These are phyloP conservation scores for Meteorus colon DNA, from an alignment of 2,888 invertebrate genomes.

Conservation along the genomic window DNA sequence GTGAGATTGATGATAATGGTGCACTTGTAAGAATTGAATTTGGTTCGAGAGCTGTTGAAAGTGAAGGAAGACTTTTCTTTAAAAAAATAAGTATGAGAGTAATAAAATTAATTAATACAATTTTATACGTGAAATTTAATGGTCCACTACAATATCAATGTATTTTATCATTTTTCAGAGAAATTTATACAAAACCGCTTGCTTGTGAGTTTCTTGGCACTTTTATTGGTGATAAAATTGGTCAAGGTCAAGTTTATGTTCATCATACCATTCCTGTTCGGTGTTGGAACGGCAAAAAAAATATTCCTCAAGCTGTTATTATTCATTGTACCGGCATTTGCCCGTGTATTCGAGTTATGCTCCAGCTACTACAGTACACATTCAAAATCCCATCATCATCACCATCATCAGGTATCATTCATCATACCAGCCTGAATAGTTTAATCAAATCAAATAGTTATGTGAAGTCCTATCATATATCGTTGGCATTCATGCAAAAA, in stretches of 20 bases:
- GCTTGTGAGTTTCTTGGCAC: slow-evolving; percentile 83
- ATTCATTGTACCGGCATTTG: slow-evolving; percentile 87
- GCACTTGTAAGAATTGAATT: slow-evolving; percentile 84
- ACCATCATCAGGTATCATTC: slow-evolving; percentile 78
- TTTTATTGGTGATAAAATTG: slow-evolving; percentile 85
- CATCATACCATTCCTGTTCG: slow-evolving; percentile 85
- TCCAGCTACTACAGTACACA: slow-evolving; percentile 86
- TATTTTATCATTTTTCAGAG: slow-evolving; percentile 76
- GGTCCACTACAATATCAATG: neutral
- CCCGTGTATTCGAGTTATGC: slow-evolving; percentile 89
- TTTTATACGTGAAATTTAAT: neutral
- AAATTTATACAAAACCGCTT: slow-evolving; percentile 86
- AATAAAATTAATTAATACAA: neutral
- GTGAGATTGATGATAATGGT: slow-evolving; percentile 82
- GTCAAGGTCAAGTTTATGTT: slow-evolving; percentile 87
- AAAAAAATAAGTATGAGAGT: slow-evolving; percentile 81
- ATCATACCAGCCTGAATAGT: neutral
- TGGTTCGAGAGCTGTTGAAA: slow-evolving; percentile 72
- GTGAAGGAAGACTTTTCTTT: slow-evolving; percentile 79
- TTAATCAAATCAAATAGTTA: neutral
- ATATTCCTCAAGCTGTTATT: slow-evolving; percentile 85
- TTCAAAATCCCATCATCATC: slow-evolving; percentile 86
- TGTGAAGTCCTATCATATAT: neutral
- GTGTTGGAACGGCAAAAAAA: slow-evolving; percentile 89
- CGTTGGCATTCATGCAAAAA: slow-evolving; percentile 2